Percentiles rank a stretch among this genome's conserved stretches.
These are phyloP conservation scores for Yponomeuta sedellus DNA, from an alignment of 2,888 invertebrate genomes.

Conservation along the genomic window DNA sequence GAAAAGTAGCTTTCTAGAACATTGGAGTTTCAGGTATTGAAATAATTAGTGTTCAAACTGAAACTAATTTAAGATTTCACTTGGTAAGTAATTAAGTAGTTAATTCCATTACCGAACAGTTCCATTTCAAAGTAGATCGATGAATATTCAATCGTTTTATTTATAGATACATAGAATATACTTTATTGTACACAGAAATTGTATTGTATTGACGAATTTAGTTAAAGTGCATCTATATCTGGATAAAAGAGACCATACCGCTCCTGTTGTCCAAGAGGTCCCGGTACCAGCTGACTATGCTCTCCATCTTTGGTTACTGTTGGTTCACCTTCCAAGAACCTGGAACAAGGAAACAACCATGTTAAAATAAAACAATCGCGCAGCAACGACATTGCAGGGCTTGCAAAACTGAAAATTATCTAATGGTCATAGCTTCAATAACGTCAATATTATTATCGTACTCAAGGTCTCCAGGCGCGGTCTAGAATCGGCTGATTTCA, in stretches of 20 bases:
- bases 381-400: neutral
- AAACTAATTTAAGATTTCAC: too few relatives aligned
- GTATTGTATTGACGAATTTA: neutral
- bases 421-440: constrained; percentile 2
- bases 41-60: too few relatives aligned
- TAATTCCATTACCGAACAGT: neutral
- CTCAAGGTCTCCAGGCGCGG: constrained; percentile 11
- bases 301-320: constrained; percentile 75
- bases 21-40: too few relatives aligned
- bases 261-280: constrained; percentile 84
- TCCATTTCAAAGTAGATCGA: neutral
- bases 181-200: too few relatives aligned
- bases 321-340: constrained; percentile 54
- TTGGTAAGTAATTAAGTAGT: neutral
- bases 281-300: constrained; percentile 78
- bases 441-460: constrained; percentile 1
- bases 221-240: neutral
- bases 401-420: constrained; percentile 16
- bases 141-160: neutral
- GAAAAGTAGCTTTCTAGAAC: too few relatives aligned
- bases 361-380: neutral
- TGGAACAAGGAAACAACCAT: constrained; percentile 48
- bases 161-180: too few relatives aligned
- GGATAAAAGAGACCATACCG: constrained; percentile 70
- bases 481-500: constrained; percentile 6